Conservation (phyloP, 1,140 invertebrate genomes). For the Penaeus japonicus region DNA sequence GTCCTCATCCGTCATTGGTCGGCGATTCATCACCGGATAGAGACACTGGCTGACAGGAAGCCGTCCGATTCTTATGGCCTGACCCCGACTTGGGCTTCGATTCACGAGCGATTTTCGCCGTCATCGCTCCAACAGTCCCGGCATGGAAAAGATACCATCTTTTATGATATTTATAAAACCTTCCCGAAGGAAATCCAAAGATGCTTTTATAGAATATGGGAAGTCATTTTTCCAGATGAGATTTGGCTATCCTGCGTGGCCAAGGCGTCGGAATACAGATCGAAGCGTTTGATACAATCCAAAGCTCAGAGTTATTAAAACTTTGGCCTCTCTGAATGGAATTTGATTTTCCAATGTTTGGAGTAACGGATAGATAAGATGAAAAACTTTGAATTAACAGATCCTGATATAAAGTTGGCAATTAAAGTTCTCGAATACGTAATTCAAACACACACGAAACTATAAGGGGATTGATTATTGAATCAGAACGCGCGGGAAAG, state of each 20-base stretch:
- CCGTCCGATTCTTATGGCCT: slow-evolving; percentile 40
- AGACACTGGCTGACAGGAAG: slow-evolving; percentile 56
- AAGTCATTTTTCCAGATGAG: not conserved
- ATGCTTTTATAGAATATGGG: too few species aligned
- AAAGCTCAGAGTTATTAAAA: slow-evolving; percentile 58
- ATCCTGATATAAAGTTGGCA: slow-evolving; percentile 36
- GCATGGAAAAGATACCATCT: too few species aligned
- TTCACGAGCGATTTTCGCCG: not conserved
- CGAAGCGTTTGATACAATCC: slow-evolving; percentile 53
- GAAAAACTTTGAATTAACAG: slow-evolving; percentile 41
- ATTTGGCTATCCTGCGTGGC: not conserved
- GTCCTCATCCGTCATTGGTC: slow-evolving; percentile 57
- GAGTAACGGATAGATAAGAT: slow-evolving; percentile 29
- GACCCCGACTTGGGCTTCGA: slow-evolving; percentile 13
- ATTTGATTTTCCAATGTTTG: slow-evolving; percentile 56
- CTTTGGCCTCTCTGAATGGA: slow-evolving; percentile 52
- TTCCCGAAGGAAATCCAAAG: too few species aligned
- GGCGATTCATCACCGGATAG: slow-evolving; percentile 55
- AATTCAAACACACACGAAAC: too few species aligned
- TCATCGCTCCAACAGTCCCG: not conserved
- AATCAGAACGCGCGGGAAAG: too few species aligned
- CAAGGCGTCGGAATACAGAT: slow-evolving; percentile 40
- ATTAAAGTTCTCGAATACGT: slow-evolving; percentile 21
- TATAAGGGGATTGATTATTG: too few species aligned
- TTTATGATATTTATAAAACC: too few species aligned